Evolutionary conservation across 2,888 invertebrate genomes (phyloP).

Genomic region (Hirtodrosophila cameraria): DNA sequence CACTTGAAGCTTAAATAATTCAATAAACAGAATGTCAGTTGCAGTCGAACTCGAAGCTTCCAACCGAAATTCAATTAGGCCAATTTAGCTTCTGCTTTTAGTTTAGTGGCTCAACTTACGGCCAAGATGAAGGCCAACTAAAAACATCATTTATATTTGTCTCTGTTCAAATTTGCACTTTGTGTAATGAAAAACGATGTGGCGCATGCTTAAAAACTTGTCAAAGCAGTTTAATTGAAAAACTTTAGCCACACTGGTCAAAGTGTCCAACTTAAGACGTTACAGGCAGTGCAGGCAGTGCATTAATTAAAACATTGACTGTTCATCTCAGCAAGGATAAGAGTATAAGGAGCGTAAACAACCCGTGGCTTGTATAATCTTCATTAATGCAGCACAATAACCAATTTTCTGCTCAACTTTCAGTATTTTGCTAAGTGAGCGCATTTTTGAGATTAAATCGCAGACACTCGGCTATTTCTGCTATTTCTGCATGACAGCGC

Average conservation of each 20-base stretch:
- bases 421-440: slow-evolving; percentile 39
- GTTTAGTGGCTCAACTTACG: slow-evolving; percentile 11
- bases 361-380: slow-evolving; percentile 17
- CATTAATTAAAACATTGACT: slow-evolving; percentile 52
- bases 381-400: slow-evolving; percentile 58
- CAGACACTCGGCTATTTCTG: slow-evolving; percentile 32
- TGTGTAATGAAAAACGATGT: slow-evolving; percentile 37
- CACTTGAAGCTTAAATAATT: slow-evolving; percentile 9
- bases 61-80: slow-evolving; percentile 47
- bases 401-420: slow-evolving; percentile 69
- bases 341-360: not conserved
- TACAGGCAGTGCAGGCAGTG: slow-evolving; percentile 38
- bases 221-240: slow-evolving; percentile 72
- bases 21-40: slow-evolving; percentile 35
- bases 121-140: slow-evolving; percentile 16
- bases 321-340: slow-evolving; percentile 4
- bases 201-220: slow-evolving; percentile 33
- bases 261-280: slow-evolving; percentile 26
- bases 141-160: slow-evolving; percentile 59
- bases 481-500: slow-evolving; percentile 38
- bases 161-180: slow-evolving; percentile 34
- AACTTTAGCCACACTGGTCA: slow-evolving; percentile 47
- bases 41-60: slow-evolving; percentile 19
- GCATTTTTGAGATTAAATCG: slow-evolving; percentile 52
- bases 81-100: slow-evolving; percentile 8